phyloP scores from a whole-genome alignment of 2,797 vertebrate species.

The Tamandua tetradactyla region DNA sequence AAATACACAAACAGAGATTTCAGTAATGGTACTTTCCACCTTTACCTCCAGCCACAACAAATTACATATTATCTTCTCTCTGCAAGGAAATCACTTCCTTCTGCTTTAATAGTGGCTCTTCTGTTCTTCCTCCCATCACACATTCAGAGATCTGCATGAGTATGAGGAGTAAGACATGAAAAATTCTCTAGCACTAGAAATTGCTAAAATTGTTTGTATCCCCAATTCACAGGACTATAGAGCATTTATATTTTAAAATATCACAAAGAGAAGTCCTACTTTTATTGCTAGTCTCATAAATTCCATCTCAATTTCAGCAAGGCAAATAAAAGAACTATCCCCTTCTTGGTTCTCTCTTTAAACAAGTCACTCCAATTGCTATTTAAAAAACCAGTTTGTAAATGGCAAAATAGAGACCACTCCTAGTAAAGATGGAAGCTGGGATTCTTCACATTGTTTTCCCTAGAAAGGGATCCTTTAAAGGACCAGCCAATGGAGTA shows the following conservation, averaged over 20 bases:
- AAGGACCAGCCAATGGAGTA: background rate
- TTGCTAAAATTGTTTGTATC: background rate
- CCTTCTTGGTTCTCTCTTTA: constrained; percentile 12
- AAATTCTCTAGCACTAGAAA: background rate
- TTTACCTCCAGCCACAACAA: constrained; percentile 32
- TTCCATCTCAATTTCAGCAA: constrained; percentile 26
- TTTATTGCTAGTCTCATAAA: constrained; percentile 23
- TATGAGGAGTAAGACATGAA: background rate
- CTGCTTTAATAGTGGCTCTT: background rate
- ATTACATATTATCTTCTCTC: background rate
- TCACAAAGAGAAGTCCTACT: background rate
- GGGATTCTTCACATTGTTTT: background rate
- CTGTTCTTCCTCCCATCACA: background rate
- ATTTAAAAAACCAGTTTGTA: background rate
- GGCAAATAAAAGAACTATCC: background rate
- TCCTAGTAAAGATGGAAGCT: background rate
- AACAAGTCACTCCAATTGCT: constrained; percentile 6
- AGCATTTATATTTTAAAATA: constrained; percentile 7
- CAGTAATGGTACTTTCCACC: background rate
- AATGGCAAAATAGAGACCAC: constrained; percentile 12
- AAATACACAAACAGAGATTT: background rate
- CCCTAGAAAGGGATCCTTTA: background rate
- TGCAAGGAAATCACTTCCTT: background rate
- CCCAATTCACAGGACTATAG: background rate
- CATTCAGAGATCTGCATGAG: background rate